phyloP scores from a whole-genome alignment of 1,140 invertebrate species.

The Diabrotica virgifera region DNA sequence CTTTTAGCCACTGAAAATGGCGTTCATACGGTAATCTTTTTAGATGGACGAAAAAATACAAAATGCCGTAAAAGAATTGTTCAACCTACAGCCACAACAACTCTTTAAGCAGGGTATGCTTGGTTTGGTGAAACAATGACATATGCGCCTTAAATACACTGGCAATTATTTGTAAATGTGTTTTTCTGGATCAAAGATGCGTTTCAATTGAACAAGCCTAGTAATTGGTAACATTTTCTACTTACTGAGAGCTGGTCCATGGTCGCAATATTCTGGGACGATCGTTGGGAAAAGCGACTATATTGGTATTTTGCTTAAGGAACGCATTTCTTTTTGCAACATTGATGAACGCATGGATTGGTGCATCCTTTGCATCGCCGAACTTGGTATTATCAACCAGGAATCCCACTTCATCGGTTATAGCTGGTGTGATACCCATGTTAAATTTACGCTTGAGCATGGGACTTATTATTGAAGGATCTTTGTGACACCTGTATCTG shows the following conservation, averaged over 20 bases:
- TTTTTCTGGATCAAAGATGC: too few species aligned
- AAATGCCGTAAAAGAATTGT: too few species aligned
- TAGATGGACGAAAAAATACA: too few species aligned
- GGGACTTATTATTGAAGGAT: background rate
- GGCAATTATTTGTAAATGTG: too few species aligned
- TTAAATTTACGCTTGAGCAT: conserved; percentile 25
- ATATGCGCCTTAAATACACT: too few species aligned
- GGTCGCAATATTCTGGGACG: conserved; percentile 28
- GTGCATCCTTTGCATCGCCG: conserved; percentile 26
- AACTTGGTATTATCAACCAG: conserved; percentile 31
- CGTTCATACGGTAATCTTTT: too few species aligned
- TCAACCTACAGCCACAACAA: too few species aligned
- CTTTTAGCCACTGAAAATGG: too few species aligned
- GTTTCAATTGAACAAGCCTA: too few species aligned
- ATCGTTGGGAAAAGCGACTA: conserved; percentile 40
- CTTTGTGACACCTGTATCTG: background rate
- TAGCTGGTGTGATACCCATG: conserved; percentile 29
- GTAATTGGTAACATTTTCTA: too few species aligned
- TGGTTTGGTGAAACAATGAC: too few species aligned
- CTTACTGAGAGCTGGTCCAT: conserved; percentile 29
- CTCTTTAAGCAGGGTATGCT: too few species aligned
- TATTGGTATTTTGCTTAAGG: conserved; percentile 23
- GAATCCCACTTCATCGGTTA: conserved; percentile 34
- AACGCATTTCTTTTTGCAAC: conserved; percentile 11
- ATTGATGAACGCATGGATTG: conserved; percentile 24